Evolutionary conservation across 2,888 invertebrate genomes (phyloP).

Genomic region (Himalopsyche kuldschensis): DNA sequence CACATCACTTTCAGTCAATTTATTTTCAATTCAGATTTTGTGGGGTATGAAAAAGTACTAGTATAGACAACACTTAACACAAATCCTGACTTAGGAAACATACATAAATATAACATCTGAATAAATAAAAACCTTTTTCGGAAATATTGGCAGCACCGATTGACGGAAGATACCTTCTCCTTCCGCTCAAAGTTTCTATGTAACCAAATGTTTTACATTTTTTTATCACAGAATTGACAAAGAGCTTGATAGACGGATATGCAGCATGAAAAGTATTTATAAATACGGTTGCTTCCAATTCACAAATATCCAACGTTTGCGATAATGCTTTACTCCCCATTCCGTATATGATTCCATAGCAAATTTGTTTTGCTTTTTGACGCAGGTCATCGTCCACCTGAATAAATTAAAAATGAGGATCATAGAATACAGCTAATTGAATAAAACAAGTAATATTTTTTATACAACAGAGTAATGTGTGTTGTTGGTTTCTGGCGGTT

Average conservation of each 20-base stretch:
- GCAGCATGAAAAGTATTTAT: conserved; percentile 78
- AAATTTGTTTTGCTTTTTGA: conserved; percentile 88
- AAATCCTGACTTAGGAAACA: background rate
- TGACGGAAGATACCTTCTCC: conserved; percentile 76
- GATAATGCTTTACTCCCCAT: conserved; percentile 86
- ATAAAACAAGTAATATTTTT: background rate
- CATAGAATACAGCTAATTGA: background rate
- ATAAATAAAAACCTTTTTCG: conserved; percentile 60
- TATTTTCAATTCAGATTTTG: too few relatives aligned
- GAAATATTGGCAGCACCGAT: conserved; percentile 65
- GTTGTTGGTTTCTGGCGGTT: too few relatives aligned
- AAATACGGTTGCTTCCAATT: conserved; percentile 77
- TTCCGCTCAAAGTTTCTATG: conserved; percentile 80
- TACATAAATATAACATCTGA: background rate
- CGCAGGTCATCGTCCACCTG: conserved; percentile 76
- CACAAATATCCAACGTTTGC: conserved; percentile 75
- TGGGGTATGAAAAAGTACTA: background rate
- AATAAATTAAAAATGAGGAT: conserved; percentile 1
- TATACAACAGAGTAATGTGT: too few relatives aligned
- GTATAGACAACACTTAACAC: background rate
- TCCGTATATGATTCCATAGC: conserved; percentile 97
- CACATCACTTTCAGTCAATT: too few relatives aligned
- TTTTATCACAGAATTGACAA: conserved; percentile 56
- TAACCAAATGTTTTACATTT: conserved; percentile 73
- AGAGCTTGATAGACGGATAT: conserved; percentile 72